Evolutionary conservation across 37 sponge, comb jelly and placozoan species (phyloP).

Genomic region (Halisarca cf. caerulea): DNA sequence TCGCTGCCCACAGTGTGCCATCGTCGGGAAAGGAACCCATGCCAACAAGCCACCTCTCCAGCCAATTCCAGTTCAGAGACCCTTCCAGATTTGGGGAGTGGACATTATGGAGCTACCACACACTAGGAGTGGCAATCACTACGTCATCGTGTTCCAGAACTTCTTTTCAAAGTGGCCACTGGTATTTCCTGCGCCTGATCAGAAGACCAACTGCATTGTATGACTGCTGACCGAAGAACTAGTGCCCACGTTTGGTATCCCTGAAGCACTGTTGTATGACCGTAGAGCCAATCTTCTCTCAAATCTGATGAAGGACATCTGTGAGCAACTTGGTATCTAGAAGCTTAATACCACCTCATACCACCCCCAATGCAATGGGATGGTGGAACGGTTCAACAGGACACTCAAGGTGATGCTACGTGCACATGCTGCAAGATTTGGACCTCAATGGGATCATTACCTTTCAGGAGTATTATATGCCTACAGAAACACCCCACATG

Average conservation of each 20-base stretch:
- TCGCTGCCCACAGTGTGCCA: conserved; percentile 53
- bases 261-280: conserved; percentile 32
- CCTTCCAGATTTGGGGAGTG: conserved; percentile 56
- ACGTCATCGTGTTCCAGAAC: conserved; percentile 65
- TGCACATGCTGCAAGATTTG: conserved; percentile 2
- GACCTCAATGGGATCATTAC: conserved; percentile 21
- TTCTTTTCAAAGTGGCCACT: conserved; percentile 61
- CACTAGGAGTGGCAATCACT: conserved; percentile 37
- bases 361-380: conserved; percentile 42
- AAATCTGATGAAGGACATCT: conserved; percentile 28
- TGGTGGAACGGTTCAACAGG: conserved; percentile 38
- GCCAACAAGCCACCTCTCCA: conserved; percentile 30
- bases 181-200: conserved; percentile 53
- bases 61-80: conserved; percentile 56
- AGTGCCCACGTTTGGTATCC: conserved; percentile 31
- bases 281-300: conserved; percentile 25
- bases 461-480: conserved; percentile 24
- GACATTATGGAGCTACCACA: conserved; percentile 62
- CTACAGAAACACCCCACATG: conserved; percentile 33
- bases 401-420: conserved; percentile 24
- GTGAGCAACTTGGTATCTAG: conserved; percentile 10
- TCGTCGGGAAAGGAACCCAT: conserved; percentile 28
- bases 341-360: conserved; percentile 44
- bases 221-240: conserved; percentile 12
- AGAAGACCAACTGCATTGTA: conserved; percentile 11